Percentiles rank a stretch among this genome's conserved stretches.
Conservation (phyloP, 2,113 vertebrate genomes). For the Globicephala melas region DNA sequence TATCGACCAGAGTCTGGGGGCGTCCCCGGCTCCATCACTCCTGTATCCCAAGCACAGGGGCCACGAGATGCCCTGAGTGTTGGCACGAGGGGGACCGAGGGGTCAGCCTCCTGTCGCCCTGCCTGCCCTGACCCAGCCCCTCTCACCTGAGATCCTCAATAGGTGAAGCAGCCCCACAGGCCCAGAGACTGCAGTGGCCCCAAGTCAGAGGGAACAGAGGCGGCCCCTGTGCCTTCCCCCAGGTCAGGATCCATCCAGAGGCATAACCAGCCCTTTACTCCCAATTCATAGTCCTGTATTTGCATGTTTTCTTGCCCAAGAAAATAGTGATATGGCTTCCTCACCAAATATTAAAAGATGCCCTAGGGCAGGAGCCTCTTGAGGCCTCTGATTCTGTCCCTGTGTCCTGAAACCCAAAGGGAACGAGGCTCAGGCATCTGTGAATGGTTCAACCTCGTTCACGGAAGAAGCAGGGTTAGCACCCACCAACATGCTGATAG, state of each 20-base stretch:
- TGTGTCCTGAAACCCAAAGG: not conserved
- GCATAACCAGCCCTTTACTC: not conserved
- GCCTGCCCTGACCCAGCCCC: not conserved
- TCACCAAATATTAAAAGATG: not conserved
- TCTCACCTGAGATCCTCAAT: not conserved
- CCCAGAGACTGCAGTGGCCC: accelerated
- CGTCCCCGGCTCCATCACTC: accelerated
- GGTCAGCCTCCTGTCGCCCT: not conserved
- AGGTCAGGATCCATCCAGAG: not conserved
- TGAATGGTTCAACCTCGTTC: not conserved
- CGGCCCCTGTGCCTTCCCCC: not conserved
- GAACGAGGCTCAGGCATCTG: not conserved
- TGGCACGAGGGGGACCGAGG: accelerated
- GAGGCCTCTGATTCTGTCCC: not conserved
- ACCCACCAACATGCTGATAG: not conserved
- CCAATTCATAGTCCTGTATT: not conserved
- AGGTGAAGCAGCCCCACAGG: not conserved
- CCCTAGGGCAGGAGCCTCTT: not conserved
- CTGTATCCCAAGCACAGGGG: not conserved
- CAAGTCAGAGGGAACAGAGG: not conserved
- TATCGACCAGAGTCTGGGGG: accelerated
- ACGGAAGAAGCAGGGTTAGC: not conserved
- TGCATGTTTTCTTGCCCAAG: not conserved
- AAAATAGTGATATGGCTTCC: not conserved
- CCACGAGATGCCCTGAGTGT: accelerated